Evolutionary conservation across 2,113 vertebrate species (phyloP).

Genomic region (Hyperoodon ampullatus): DNA sequence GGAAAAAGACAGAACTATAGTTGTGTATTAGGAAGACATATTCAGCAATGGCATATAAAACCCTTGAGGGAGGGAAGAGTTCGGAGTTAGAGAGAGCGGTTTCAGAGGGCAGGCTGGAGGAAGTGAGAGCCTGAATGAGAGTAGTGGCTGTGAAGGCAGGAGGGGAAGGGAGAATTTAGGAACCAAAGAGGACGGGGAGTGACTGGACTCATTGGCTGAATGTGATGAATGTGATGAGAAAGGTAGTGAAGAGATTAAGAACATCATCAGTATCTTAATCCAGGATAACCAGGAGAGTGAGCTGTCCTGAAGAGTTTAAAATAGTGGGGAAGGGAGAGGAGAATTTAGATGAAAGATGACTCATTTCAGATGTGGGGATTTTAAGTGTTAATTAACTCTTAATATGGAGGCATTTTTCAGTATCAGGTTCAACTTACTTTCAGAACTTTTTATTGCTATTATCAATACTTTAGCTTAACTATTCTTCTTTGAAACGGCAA

Average conservation of each 20-base stretch:
- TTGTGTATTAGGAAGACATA: not conserved
- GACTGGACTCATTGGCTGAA: not conserved
- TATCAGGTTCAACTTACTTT: not conserved
- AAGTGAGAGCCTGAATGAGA: not conserved
- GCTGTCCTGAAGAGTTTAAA: not conserved
- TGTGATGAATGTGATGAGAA: not conserved
- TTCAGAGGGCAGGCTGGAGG: not conserved
- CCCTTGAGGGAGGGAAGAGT: rapidly evolving
- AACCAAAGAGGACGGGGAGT: not conserved
- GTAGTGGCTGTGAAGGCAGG: not conserved
- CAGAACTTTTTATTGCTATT: not conserved
- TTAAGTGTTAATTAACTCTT: slow-evolving; percentile 22
- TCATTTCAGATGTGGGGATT: not conserved
- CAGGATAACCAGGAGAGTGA: not conserved
- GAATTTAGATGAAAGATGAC: not conserved
- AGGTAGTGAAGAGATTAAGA: not conserved
- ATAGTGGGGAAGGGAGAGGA: not conserved
- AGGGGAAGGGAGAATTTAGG: not conserved
- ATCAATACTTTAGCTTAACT: slow-evolving; percentile 24
- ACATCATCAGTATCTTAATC: not conserved
- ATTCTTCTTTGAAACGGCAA: slow-evolving; percentile 43
- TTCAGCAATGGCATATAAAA: not conserved
- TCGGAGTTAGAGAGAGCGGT: not conserved
- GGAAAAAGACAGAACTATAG: not conserved
- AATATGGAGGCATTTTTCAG: not conserved